Evolutionary conservation across 1,140 invertebrate genomes (phyloP).

Genomic region (Dendrolimus kikuchii): DNA sequence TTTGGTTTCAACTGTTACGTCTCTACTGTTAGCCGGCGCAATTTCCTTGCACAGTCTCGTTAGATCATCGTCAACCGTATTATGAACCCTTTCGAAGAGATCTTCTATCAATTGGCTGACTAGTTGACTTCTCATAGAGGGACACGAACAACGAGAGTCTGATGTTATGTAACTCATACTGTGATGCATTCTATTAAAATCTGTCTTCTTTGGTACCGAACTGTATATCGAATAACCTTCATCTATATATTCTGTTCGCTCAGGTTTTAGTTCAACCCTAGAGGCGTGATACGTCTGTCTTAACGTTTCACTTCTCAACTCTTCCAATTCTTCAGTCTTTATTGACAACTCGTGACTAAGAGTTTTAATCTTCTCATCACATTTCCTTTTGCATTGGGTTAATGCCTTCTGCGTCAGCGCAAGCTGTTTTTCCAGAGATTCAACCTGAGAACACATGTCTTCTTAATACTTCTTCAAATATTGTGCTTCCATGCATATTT

Average conservation of each 20-base stretch:
- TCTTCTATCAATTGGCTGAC: constrained; percentile 62
- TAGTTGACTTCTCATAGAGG: constrained; percentile 58
- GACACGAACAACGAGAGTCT: constrained; percentile 55
- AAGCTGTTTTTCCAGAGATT: constrained; percentile 71
- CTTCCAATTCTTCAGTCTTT: constrained; percentile 67
- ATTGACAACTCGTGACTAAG: constrained; percentile 63
- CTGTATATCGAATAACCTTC: constrained; percentile 61
- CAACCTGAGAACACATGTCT: constrained; percentile 67
- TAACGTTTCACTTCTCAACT: constrained; percentile 58
- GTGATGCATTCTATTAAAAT: constrained; percentile 62
- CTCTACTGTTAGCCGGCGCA: constrained; percentile 31
- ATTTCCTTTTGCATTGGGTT: constrained; percentile 59
- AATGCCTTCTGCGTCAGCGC: constrained; percentile 59
- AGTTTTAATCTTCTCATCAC: constrained; percentile 64
- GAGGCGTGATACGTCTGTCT: constrained; percentile 53
- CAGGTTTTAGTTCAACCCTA: constrained; percentile 52
- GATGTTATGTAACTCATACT: constrained; percentile 62
- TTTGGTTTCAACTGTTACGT: constrained; percentile 54
- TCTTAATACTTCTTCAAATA: constrained; percentile 43
- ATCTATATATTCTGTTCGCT: constrained; percentile 56
- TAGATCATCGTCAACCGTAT: constrained; percentile 52
- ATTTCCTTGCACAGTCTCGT: constrained; percentile 52
- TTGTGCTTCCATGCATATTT: constrained; percentile 42
- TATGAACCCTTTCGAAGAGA: constrained; percentile 58
- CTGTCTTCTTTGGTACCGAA: constrained; percentile 57